These are phyloP conservation scores for Macrosteles quadrilineatus DNA, from an alignment of 1,140 invertebrate genomes.

Conservation along the genomic window DNA sequence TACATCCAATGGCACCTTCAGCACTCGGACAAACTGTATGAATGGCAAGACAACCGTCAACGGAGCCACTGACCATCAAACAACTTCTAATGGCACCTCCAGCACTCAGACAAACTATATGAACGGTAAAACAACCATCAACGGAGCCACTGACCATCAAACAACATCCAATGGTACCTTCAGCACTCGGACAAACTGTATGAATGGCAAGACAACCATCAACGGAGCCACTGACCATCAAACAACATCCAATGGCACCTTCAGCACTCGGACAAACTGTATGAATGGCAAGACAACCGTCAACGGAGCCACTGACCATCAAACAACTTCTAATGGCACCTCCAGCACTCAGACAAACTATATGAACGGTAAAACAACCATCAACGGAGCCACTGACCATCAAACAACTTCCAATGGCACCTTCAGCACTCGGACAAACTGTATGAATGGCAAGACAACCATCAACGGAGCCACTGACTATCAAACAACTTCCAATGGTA, in stretches of 20 bases:
- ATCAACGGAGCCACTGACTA: not conserved
- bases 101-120: conserved; percentile 44
- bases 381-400: not conserved
- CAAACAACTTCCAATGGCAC: no score
- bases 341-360: conserved; percentile 45
- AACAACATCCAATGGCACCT: not conserved
- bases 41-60: conserved; percentile 6
- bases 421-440: not conserved
- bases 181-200: not conserved
- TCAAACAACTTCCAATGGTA: not conserved
- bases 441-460: not conserved
- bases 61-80: not conserved
- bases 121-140: conserved; percentile 27
- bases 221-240: not conserved
- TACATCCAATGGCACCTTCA: not conserved
- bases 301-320: not conserved
- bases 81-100: conserved; percentile 43
- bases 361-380: conserved; percentile 31
- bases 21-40: not conserved
- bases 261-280: not conserved
- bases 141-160: no score
- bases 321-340: conserved; percentile 41
- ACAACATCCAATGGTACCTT: no score
- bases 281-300: not conserved
- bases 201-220: not conserved